These are phyloP conservation scores for Ips nitidus DNA, from an alignment of 1,140 invertebrate genomes.

Conservation along the genomic window DNA sequence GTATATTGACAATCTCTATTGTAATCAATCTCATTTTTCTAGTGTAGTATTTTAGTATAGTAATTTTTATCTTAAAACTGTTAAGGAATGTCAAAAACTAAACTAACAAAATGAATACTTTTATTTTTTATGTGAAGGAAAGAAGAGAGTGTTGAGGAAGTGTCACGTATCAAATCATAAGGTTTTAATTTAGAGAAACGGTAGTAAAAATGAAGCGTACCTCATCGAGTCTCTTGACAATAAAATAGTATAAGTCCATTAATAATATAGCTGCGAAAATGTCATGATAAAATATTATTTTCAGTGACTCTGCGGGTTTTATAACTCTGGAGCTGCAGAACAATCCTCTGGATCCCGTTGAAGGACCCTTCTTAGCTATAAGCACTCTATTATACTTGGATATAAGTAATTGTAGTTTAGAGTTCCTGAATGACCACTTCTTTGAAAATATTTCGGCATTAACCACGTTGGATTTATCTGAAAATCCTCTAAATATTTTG, in stretches of 20 bases:
- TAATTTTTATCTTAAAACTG: too few species aligned
- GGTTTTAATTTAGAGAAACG: too few species aligned
- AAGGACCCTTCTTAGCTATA: conserved; percentile 66
- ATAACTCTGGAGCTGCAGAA: conserved; percentile 70
- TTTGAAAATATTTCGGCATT: conserved; percentile 68
- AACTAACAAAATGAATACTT: too few species aligned
- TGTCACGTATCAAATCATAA: too few species aligned
- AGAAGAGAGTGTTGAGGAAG: too few species aligned
- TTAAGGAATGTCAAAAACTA: too few species aligned
- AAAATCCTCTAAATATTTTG: conserved; percentile 64
- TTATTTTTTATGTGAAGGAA: too few species aligned
- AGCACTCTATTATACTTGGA: conserved; percentile 68
- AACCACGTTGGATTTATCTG: conserved; percentile 67
- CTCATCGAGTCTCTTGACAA: not conserved
- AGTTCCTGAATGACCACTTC: conserved; percentile 61
- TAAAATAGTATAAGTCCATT: not conserved
- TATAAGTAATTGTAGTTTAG: conserved; percentile 64
- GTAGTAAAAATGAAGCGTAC: not conserved
- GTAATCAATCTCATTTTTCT: not conserved
- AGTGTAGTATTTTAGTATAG: too few species aligned
- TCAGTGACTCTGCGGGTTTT: conserved; percentile 67
- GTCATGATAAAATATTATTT: conserved; percentile 33
- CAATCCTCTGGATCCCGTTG: conserved; percentile 63
- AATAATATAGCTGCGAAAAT: conserved; percentile 1
- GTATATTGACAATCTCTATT: conserved; percentile 1